Evolutionary conservation across 2,888 invertebrate species (phyloP).

Genomic region (Silvanus unidentatus): DNA sequence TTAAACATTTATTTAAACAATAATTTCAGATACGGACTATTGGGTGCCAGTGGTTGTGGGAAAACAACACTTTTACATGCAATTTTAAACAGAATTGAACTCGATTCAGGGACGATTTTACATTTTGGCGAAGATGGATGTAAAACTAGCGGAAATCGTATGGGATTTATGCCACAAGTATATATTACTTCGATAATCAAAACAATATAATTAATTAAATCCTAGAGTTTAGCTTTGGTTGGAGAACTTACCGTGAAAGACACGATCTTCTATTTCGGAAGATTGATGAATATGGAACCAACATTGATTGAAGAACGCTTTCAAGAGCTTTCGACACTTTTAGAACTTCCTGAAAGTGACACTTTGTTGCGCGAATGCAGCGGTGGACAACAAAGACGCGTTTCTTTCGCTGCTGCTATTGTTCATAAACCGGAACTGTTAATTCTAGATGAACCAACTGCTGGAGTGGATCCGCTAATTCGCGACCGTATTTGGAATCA

Average conservation of each 20-base stretch:
- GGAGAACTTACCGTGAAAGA: constrained; percentile 76
- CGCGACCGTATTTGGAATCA: constrained; percentile 89
- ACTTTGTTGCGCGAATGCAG: constrained; percentile 64
- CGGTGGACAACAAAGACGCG: constrained; percentile 85
- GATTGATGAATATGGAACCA: constrained; percentile 71
- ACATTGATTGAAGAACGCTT: constrained; percentile 60
- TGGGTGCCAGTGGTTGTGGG: constrained; percentile 89
- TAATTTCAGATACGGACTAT: constrained; percentile 70
- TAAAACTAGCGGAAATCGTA: constrained; percentile 72
- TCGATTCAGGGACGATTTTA: constrained; percentile 78
- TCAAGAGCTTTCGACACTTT: constrained; percentile 60
- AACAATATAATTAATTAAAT: constrained; percentile 8
- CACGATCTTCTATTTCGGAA: constrained; percentile 80
- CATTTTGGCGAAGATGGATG: constrained; percentile 78
- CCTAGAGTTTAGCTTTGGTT: constrained; percentile 71
- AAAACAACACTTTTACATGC: constrained; percentile 84
- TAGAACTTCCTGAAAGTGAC: constrained; percentile 68
- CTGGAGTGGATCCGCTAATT: constrained; percentile 84
- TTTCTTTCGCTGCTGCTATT: constrained; percentile 83
- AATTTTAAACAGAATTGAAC: constrained; percentile 73
- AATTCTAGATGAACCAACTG: constrained; percentile 89
- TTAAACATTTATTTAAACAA: too few species aligned
- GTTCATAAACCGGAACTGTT: constrained; percentile 83
- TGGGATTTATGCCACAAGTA: constrained; percentile 57
- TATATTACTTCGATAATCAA: too few species aligned